Evolutionary conservation across 2,888 invertebrate genomes (phyloP), one percentile per base, ranked within the genome.

Genomic region (Apotomis capreana): DNA sequence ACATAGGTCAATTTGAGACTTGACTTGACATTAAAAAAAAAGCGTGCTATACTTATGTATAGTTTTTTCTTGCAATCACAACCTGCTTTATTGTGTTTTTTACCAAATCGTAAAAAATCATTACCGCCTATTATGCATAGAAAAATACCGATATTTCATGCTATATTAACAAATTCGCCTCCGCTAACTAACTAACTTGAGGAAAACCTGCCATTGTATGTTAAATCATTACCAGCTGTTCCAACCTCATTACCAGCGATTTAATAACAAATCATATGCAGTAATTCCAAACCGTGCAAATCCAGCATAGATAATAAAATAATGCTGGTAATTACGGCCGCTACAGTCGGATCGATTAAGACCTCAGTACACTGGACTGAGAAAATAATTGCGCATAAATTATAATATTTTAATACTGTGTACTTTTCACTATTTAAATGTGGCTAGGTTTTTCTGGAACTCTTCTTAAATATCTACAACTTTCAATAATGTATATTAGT

Each of bases 201-300:
- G 55, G 54, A 70, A 65, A 70, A 40, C 40, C 10, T 36, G 49
- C 44, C 13, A 61, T 67, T 49, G 46, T 60, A 49, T 37, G 37
- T 54, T 52, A 68, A 62, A 68, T 62, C 52, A 72, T 62, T 44
- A 62, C 68, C 62, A 37, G 68, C 13, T 54, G 59, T 8, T 51
- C 51, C 52, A 51, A 15, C 40, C 52, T 63, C 54, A 58, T 68
- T 68, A 68, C 12, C 44, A 12, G 52, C 72, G 10, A 72, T 72
- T 72, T 72, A 72, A 68, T 68, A 68, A 72, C 72, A 68, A 72
- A 68, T 72, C 72, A 63, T 63, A 63, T 63, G 72, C 72, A 63
- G 67, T 67, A 61, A 71, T 62, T 68, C 40, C 51, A 58, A 52
- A 69, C 55, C 63, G 26, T 55, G 61, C 67, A 67, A 68, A 68